Conservation (phyloP, 2,113 vertebrate species). For the Mionectes macconnelli region DNA sequence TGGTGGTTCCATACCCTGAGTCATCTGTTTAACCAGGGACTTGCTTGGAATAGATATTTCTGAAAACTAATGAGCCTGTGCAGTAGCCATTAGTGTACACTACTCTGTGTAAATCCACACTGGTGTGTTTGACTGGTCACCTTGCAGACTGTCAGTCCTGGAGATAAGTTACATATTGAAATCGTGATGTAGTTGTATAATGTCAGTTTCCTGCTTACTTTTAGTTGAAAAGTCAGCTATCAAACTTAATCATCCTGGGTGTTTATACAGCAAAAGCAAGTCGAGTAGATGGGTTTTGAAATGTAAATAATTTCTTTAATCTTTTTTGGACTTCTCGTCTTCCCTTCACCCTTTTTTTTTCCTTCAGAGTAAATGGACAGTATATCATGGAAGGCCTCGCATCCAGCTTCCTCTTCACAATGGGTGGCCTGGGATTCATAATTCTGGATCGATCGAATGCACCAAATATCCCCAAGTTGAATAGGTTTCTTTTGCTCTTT, state of each 20-base stretch:
- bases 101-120: neutral
- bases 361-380: conserved; percentile 91
- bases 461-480: conserved; percentile 97
- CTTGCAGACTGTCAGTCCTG: neutral
- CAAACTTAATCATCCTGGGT: neutral
- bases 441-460: conserved; percentile 97
- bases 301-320: neutral
- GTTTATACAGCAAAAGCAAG: neutral
- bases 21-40: neutral
- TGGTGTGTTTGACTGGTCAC: neutral
- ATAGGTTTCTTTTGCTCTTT: conserved; percentile 95
- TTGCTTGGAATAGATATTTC: neutral
- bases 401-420: conserved; percentile 98
- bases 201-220: neutral
- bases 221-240: neutral
- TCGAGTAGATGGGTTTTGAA: neutral
- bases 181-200: neutral
- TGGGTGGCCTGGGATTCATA: conserved; percentile 97
- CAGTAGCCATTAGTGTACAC: neutral
- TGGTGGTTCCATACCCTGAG: accelerated
- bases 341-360: neutral
- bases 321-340: neutral
- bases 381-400: conserved; percentile 99
- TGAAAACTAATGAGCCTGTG: neutral
- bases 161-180: neutral